phyloP scores from a whole-genome alignment of 2,888 invertebrate species.

The Agriotes lineatus region DNA sequence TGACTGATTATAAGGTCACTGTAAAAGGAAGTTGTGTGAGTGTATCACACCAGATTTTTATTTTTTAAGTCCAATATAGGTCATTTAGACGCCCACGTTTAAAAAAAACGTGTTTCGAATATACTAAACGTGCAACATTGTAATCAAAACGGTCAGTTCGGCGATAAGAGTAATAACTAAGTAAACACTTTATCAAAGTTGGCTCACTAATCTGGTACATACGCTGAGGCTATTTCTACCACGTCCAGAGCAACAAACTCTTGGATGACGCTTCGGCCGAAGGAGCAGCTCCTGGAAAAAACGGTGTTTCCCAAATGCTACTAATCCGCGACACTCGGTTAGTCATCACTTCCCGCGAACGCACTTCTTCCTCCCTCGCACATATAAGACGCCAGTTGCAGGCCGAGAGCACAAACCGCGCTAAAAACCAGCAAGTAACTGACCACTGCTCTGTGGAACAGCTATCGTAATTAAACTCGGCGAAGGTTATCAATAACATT shows the following conservation, averaged over 20 bases:
- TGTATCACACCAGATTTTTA: too few relatives aligned
- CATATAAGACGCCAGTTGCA: constrained; percentile 29
- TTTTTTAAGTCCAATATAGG: too few relatives aligned
- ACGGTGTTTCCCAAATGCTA: constrained; percentile 33
- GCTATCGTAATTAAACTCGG: constrained; percentile 35
- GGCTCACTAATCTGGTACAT: neutral
- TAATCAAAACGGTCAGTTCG: too few relatives aligned
- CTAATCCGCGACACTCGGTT: constrained; percentile 26
- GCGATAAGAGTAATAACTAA: neutral
- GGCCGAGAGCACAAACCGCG: constrained; percentile 30
- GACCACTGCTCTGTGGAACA: constrained; percentile 36
- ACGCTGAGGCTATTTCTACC: neutral
- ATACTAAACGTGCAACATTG: too few relatives aligned
- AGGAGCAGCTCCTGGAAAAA: constrained; percentile 16
- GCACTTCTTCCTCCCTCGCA: constrained; percentile 25
- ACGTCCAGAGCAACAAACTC: constrained; percentile 6
- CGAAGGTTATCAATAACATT: constrained; percentile 36
- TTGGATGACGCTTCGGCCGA: neutral
- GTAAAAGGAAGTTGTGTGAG: too few relatives aligned
- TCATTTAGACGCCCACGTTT: too few relatives aligned
- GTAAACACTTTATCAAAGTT: constrained; percentile 1
- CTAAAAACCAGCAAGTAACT: constrained; percentile 38
- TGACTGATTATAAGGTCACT: too few relatives aligned
- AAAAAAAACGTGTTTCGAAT: too few relatives aligned
- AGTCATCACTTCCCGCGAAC: constrained; percentile 35